Evolutionary conservation across 2,797 vertebrate genomes (phyloP).

Genomic region (Enteromius mattozi): DNA sequence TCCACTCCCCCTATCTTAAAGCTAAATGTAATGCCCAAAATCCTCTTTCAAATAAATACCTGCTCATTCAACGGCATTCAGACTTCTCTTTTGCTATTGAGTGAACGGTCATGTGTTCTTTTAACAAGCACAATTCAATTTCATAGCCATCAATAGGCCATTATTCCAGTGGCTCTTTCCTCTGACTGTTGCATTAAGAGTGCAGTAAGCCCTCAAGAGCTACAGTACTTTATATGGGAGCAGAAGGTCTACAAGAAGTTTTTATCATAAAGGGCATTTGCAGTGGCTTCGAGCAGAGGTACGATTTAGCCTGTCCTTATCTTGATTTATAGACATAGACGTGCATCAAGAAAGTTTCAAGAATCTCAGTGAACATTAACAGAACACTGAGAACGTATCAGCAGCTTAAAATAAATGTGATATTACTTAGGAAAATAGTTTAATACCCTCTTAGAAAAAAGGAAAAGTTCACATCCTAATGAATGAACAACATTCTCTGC

Average conservation of each 20-base stretch:
- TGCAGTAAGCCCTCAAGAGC: slow-evolving; percentile 28
- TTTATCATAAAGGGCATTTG: not conserved
- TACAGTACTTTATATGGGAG: slow-evolving; percentile 10
- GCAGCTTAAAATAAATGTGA: not conserved
- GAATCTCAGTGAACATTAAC: not conserved
- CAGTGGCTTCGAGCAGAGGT: not conserved
- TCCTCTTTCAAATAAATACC: slow-evolving; percentile 25
- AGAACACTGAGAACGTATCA: not conserved
- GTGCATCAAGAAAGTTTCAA: not conserved
- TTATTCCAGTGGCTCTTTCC: slow-evolving; percentile 44
- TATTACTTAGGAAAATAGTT: not conserved
- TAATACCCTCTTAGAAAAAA: not conserved
- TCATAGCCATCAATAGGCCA: slow-evolving; percentile 45
- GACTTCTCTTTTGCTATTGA: slow-evolving; percentile 9
- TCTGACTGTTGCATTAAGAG: slow-evolving; percentile 26
- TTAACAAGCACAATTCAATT: slow-evolving; percentile 50
- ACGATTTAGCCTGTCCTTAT: not conserved
- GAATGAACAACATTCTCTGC: slow-evolving; percentile 17
- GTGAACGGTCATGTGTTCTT: slow-evolving; percentile 42
- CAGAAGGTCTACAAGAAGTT: slow-evolving; percentile 13
- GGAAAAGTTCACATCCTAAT: not conserved
- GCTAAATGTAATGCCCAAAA: slow-evolving; percentile 9
- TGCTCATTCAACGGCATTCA: slow-evolving; percentile 11
- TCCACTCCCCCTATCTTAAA: not conserved
- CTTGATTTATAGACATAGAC: not conserved